These are phyloP conservation scores for Lophotis ruficrista DNA, from an alignment of 2,113 vertebrate species.

Conservation along the genomic window DNA sequence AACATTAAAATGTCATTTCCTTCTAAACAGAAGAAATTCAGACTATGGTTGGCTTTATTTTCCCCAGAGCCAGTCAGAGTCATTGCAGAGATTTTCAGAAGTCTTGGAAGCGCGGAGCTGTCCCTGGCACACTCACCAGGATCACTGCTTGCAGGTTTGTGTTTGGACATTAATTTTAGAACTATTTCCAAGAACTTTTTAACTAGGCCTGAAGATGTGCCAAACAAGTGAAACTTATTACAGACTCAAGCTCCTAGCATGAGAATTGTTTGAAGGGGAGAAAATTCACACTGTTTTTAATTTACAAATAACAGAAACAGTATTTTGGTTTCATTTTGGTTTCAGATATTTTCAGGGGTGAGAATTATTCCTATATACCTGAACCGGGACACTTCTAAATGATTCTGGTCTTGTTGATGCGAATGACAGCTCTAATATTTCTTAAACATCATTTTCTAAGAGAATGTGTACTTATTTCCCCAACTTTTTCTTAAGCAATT, in stretches of 20 bases:
- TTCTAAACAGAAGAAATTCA: conserved; percentile 13
- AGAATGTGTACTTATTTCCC: neutral
- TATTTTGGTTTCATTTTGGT: neutral
- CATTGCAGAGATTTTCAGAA: neutral
- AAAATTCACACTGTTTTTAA: neutral
- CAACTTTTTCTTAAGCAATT: neutral
- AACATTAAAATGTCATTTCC: conserved; percentile 18
- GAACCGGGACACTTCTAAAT: neutral
- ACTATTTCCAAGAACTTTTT: conserved; percentile 29
- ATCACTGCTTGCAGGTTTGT: conserved; percentile 10
- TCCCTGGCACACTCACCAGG: neutral
- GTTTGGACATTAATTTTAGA: conserved; percentile 17
- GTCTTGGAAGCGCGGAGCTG: neutral
- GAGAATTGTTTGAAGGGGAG: neutral
- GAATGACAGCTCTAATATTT: neutral
- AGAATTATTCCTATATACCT: neutral
- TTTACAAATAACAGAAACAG: neutral
- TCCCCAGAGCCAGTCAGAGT: neutral
- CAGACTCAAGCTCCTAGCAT: neutral
- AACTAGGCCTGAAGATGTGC: neutral
- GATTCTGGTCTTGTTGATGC: neutral
- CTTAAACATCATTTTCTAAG: neutral
- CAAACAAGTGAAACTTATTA: conserved; percentile 44
- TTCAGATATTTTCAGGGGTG: conserved; percentile 7
- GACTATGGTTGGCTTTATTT: neutral